These are phyloP conservation scores for Pelmatolapia mariae DNA, from an alignment of 2,113 vertebrate species.

Conservation along the genomic window DNA sequence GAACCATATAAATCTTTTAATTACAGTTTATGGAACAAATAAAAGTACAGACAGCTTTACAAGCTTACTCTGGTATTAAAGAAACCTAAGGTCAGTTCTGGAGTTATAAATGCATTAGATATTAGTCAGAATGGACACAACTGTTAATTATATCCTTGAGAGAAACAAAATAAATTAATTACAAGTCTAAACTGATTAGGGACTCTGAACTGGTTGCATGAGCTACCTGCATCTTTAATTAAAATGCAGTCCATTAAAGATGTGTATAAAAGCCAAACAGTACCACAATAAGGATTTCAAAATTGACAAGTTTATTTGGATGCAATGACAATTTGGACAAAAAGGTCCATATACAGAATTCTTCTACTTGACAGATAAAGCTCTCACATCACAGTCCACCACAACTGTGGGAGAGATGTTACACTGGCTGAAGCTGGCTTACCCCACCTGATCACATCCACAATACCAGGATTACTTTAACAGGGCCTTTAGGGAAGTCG, in stretches of 20 bases:
- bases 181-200: neutral
- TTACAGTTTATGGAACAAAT: neutral
- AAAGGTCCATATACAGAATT: neutral
- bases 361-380: neutral
- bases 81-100: neutral
- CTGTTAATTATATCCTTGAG: neutral
- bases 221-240: neutral
- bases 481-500: neutral
- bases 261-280: accelerated
- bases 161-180: neutral
- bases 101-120: neutral
- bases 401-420: neutral
- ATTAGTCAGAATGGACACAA: neutral
- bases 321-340: neutral
- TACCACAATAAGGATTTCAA: neutral
- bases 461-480: neutral
- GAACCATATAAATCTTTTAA: neutral
- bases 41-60: neutral
- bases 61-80: neutral
- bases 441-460: neutral
- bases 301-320: slow-evolving; percentile 14
- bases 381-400: neutral
- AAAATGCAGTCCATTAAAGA: neutral
- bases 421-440: neutral
- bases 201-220: neutral